Evolutionary conservation across 2,888 invertebrate species (phyloP).

Genomic region (Agriotes lineatus): DNA sequence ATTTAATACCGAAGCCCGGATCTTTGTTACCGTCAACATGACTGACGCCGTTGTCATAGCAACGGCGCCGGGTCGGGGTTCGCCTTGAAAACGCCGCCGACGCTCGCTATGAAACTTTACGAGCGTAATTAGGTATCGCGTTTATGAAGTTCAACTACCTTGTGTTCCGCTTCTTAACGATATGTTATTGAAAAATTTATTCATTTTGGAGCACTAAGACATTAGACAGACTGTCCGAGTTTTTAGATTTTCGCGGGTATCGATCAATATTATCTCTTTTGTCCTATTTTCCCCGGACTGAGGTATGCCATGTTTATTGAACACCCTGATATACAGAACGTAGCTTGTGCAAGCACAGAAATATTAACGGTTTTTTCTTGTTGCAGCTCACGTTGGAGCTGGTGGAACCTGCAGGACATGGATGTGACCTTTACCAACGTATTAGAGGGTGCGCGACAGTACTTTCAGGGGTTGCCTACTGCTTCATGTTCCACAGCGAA

Average conservation of each 20-base stretch:
- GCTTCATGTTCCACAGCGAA: slow-evolving; percentile 63
- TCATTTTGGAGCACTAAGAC: no score
- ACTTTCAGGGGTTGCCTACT: slow-evolving; percentile 83
- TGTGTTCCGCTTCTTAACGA: slow-evolving; percentile 22
- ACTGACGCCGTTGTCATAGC: slow-evolving; percentile 36
- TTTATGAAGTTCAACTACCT: slow-evolving; percentile 34
- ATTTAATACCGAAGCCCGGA: slow-evolving; percentile 34
- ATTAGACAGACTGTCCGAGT: no score
- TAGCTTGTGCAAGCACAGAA: not conserved
- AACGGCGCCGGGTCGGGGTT: slow-evolving; percentile 31
- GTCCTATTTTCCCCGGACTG: no score
- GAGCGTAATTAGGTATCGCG: slow-evolving; percentile 33
- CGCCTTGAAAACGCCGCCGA: slow-evolving; percentile 32
- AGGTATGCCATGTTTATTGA: no score
- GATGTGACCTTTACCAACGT: slow-evolving; percentile 84
- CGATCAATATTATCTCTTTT: no score
- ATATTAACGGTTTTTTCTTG: slow-evolving; percentile 14
- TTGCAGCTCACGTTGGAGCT: slow-evolving; percentile 41
- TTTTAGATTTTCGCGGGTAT: no score
- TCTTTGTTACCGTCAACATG: slow-evolving; percentile 39
- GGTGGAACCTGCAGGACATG: slow-evolving; percentile 72
- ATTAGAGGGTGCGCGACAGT: slow-evolving; percentile 86
- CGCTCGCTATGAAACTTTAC: slow-evolving; percentile 33
- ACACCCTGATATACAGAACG: no score
- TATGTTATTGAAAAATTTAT: slow-evolving; percentile 19